Base-by-base conservation (phyloP, 2,888 invertebrate genomes). In the Argyresthia albistria region DNA sequence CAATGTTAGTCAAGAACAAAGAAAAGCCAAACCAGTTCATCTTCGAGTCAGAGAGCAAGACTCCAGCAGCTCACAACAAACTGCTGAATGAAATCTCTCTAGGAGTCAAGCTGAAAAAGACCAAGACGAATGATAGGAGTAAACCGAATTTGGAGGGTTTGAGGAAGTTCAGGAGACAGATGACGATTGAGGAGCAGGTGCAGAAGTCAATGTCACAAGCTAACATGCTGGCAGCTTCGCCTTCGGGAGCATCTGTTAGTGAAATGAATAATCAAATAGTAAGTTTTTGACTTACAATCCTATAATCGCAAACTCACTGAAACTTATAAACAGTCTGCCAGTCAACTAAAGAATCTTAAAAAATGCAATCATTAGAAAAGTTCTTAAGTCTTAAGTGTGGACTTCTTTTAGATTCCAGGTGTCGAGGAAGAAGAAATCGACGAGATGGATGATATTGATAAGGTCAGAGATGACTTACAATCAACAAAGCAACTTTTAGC, bases 401-500 rank as follows among this genome's bases (percentile, higher is more conserved):
- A n/a, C n/a, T n/a, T n/a, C n/a, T 25, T 25, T 25, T 6, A 25
- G 25, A 51, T 69, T 15, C 68, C 74, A 50, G 60, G 59, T 16
- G 57, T 88, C n/a, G 90, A 91, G 63, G 91, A 91, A 64, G 91
- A 91, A 53, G 94, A 93, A 63, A 91, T 90, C 12, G 96, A 96
- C 69, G 96, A 96, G 67, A 91, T 96, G 89, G 96, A 97, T 63
- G 97, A 97, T 67, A 96, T 97, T 61, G 97, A 97, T 67, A 95
- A 93, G 70, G 93, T 96, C 14, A 90, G 96, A 61, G 97, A 97
- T 69, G 97, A 97, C 73, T 89, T 97, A 43, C 96, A 97, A 70
- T 96, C 96, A 55, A 96, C 96, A 8, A 97, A 97, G 76, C 96
- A 97, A 82, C 92, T 97, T 89, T 81, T 97, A 56, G 96, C 96